Conservation (phyloP, 2,113 vertebrate genomes). For the Silurus asotus region DNA sequence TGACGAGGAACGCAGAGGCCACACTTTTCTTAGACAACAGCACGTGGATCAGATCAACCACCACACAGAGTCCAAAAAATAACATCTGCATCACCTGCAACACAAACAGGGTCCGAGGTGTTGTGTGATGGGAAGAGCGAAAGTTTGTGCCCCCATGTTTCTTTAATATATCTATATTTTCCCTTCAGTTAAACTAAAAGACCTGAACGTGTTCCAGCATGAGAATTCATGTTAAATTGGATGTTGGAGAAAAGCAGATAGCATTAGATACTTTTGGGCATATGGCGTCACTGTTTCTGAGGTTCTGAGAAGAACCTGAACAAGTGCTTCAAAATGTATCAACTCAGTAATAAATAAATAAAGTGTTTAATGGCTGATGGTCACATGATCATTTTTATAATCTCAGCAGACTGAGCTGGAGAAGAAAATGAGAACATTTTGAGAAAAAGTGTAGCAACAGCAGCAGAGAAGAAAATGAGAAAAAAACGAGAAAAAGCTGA, state of each 20-base stretch:
- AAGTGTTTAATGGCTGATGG: neutral
- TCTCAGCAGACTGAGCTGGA: neutral
- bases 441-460: neutral
- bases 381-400: neutral
- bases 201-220: too few relatives aligned
- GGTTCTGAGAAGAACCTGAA: too few relatives aligned
- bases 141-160: neutral
- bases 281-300: too few relatives aligned
- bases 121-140: neutral
- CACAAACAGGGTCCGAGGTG: neutral
- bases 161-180: neutral
- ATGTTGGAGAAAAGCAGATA: too few relatives aligned
- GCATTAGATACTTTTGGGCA: too few relatives aligned
- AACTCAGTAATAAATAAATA: too few relatives aligned
- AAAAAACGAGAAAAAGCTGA: neutral
- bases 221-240: too few relatives aligned
- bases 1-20: conserved; percentile 20
- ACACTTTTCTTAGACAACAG: conserved; percentile 42
- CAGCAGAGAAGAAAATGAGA: neutral
- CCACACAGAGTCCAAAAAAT: conserved; percentile 54
- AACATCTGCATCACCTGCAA: conserved; percentile 56
- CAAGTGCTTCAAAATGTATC: too few relatives aligned
- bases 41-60: conserved; percentile 42
- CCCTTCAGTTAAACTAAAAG: too few relatives aligned
- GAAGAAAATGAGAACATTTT: neutral